Base-by-base conservation (phyloP, 2,797 vertebrate species). In the Phataginus tricuspis region DNA sequence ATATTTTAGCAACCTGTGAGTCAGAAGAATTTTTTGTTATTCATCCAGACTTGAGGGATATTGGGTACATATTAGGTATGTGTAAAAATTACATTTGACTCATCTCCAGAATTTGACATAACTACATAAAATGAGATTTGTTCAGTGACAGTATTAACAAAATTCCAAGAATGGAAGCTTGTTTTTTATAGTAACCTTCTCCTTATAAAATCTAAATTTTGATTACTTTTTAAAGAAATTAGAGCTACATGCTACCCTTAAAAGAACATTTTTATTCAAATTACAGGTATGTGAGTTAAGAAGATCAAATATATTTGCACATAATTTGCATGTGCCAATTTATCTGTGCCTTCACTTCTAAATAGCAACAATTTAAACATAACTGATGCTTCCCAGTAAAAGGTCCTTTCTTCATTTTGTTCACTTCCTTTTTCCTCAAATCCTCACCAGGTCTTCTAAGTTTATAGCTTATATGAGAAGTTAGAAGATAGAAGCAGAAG, bases 11-110 rank as follows among this genome's bases (percentile, higher is more conserved):
- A 31, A 63, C 42, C 21, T 4, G 15, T 1, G 87, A 90, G 16
- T 79, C 45, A 77, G 16, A 64, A 45, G 6, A 31, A 31, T 25
- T 74, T 86, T 90, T 95, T 80, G 34, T 34, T 95, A 25, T 9
- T 63, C 23, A 83, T 88, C 6, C 37, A 94, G 2, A 0, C 39
- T 90, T 55, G 37, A n/a, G 93, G 7, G 1, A 18, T n/a, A 95
- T 93, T 63, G 29, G 42, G 1, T 37, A 39, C 49, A 69, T 69
- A 1, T 72, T 74, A 92, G 72, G 15, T 86, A 23, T 23, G 11
- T 96, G 86, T 87, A 86, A 95, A 92, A 88, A 93, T 75, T 90
- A 69, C 61, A 63, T 75, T 95, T 93, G 34, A 83, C 10, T 69
- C 57, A 71, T 57, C 63, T 69, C 92, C 23, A 87, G 97, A 80